phyloP scores from a whole-genome alignment of 2,888 invertebrate genomes.

The Calameuta idolon region DNA sequence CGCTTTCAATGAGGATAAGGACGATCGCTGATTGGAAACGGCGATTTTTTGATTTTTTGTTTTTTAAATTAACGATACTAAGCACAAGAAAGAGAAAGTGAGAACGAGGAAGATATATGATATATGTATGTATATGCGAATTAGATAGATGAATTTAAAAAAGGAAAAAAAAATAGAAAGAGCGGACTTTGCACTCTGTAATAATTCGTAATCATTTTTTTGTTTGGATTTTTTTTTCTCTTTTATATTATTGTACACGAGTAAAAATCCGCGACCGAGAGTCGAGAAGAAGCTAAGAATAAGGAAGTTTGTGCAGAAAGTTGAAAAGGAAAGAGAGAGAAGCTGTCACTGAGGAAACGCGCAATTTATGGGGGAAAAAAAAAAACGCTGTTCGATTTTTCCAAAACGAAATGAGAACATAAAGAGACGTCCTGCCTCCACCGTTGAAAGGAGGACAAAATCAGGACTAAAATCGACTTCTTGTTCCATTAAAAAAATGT shows the following conservation, averaged over 20 bases:
- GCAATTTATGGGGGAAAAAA: not conserved
- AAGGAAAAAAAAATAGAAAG: not conserved
- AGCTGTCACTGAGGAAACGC: not conserved
- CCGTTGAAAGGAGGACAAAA: too few relatives aligned
- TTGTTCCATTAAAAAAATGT: not conserved
- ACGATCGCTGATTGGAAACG: not conserved
- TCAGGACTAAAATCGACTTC: not conserved
- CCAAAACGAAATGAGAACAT: not conserved
- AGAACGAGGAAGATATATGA: not conserved
- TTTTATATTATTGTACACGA: constrained; percentile 17
- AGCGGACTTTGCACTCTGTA: not conserved
- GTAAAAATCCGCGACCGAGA: constrained; percentile 13
- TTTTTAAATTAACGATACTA: not conserved
- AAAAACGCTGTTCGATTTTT: not conserved
- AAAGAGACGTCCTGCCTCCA: not conserved
- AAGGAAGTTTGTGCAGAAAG: constrained; percentile 2
- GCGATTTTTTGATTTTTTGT: not conserved
- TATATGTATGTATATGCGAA: not conserved
- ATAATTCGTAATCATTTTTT: not conserved
- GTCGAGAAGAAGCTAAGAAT: not conserved
- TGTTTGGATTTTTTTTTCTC: constrained; percentile 22
- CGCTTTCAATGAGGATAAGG: not conserved
- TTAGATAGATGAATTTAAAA: not conserved
- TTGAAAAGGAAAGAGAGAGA: constrained; percentile 9
- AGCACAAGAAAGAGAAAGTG: not conserved